phyloP scores from a whole-genome alignment of 92 coral and sea anemone genomes.

The Palythoa heliodiscus region DNA sequence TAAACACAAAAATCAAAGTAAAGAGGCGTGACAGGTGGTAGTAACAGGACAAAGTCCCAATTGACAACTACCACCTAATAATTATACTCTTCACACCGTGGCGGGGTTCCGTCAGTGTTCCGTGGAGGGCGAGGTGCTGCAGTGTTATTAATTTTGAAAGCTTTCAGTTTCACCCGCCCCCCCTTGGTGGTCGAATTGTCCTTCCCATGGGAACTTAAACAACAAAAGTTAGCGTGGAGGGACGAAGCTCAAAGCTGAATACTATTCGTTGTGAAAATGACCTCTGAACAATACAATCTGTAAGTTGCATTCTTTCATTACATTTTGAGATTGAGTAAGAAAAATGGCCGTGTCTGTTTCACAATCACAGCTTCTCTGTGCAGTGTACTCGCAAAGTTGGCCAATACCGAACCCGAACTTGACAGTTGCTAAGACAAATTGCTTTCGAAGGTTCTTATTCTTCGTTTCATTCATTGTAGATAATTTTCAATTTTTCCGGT shows the following conservation, averaged over 20 bases:
- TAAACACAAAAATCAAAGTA: no score
- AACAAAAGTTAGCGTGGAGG: background rate
- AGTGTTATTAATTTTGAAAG: no score
- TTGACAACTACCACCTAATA: no score
- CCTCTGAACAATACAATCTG: constrained; percentile 66
- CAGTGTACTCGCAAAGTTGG: constrained; percentile 84
- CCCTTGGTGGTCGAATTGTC: background rate
- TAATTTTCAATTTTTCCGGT: background rate
- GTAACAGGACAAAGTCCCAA: no score
- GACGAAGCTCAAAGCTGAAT: background rate
- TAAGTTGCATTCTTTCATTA: constrained; percentile 50
- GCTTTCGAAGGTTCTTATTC: constrained; percentile 67
- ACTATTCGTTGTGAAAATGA: constrained; percentile 49
- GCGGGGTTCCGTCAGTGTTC: no score
- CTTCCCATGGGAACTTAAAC: constrained; percentile 23
- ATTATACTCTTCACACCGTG: no score
- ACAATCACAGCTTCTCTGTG: constrained; percentile 28
- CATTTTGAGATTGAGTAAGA: constrained; percentile 24
- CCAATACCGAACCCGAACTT: constrained; percentile 74
- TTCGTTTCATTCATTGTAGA: background rate
- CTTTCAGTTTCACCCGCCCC: background rate
- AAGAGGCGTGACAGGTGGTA: no score
- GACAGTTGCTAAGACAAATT: constrained; percentile 66
- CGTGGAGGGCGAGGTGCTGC: no score
- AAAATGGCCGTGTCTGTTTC: constrained; percentile 65